Evolutionary conservation across 2,113 vertebrate species (phyloP), one percentile per base, ranked within the genome.

Genomic region (Thunnus thynnus): DNA sequence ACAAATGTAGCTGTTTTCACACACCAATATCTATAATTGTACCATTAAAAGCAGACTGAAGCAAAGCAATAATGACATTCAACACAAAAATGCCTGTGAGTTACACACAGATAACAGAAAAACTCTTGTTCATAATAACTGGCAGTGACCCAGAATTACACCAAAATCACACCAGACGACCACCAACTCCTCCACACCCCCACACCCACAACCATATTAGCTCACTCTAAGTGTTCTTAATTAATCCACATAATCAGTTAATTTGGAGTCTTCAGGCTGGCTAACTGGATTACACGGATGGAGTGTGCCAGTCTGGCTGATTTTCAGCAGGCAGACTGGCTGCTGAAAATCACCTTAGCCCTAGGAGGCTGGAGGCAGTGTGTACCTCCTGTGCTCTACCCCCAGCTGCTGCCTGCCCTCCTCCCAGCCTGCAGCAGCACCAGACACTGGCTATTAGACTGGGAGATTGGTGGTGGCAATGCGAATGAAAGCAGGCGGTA

Each of bases 171-270:
- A 76, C 18, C 72, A 84, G 65, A 69, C 65, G 67, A 41, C 48
- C 51, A 36, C n/a, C 4, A 22, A 9, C 55, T 52, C 9, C 58
- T 17, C 2, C 16, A 46, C 69, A 7, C 44, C 12, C 11, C 11
- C 44, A 61, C 14, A 65, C 55, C 65, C 52, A 50, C 55, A 80
- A 72, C 12, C 17, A 48, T 27, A 72, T 78, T 80, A 72, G n/a
- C 17, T 13, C 13, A 10, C 72, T 25, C 5, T 17, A 32, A 78
- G 4, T 72, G 30, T 65, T 80, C 50, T 56, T 83, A 85, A 87
- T 90, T 78, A 84, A 87, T 77, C 85, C 48, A 72, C 70, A 72
- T 72, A 75, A 87, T 79, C 56, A 44, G 71, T 66, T 74, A 18
- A 89, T 86, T 62, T 80, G 36, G 20, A 75, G 55, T 69, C 80